These are phyloP conservation scores for Malacosoma neustria DNA, from an alignment of 2,888 invertebrate species.

Conservation along the genomic window DNA sequence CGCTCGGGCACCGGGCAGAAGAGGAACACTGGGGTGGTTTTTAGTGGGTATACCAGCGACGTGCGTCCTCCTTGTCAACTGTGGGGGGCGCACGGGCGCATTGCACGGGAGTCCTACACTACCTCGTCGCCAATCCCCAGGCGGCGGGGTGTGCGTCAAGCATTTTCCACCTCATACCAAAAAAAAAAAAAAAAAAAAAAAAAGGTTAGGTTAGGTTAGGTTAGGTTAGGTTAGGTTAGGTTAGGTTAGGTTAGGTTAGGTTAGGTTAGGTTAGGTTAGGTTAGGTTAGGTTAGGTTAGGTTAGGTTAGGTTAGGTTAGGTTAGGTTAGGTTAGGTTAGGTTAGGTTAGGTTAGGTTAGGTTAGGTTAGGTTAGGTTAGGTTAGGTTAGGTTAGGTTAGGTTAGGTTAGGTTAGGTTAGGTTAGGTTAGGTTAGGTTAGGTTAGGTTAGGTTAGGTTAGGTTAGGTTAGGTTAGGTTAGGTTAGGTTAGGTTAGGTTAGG, in stretches of 20 bases:
- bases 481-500: slow-evolving; percentile 11
- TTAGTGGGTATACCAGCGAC: too few species aligned
- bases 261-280: slow-evolving; percentile 9
- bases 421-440: slow-evolving; percentile 8
- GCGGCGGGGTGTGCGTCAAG: too few species aligned
- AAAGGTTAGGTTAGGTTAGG: slow-evolving; percentile 7
- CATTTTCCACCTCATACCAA: too few species aligned
- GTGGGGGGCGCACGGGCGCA: too few species aligned
- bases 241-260: slow-evolving; percentile 8
- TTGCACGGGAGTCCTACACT: too few species aligned
- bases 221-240: slow-evolving; percentile 11
- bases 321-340: slow-evolving; percentile 10
- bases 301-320: slow-evolving; percentile 9
- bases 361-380: slow-evolving; percentile 9
- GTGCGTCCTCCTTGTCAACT: too few species aligned
- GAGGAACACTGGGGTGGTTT: too few species aligned
- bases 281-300: slow-evolving; percentile 6
- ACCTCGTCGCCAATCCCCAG: too few species aligned
- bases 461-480: slow-evolving; percentile 7
- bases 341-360: slow-evolving; percentile 9
- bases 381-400: slow-evolving; percentile 7
- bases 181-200: too few species aligned
- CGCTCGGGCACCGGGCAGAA: too few species aligned
- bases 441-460: slow-evolving; percentile 9
- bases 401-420: slow-evolving; percentile 7